These are phyloP conservation scores for Heterotis niloticus DNA, from an alignment of 2,113 vertebrate genomes.

Conservation along the genomic window DNA sequence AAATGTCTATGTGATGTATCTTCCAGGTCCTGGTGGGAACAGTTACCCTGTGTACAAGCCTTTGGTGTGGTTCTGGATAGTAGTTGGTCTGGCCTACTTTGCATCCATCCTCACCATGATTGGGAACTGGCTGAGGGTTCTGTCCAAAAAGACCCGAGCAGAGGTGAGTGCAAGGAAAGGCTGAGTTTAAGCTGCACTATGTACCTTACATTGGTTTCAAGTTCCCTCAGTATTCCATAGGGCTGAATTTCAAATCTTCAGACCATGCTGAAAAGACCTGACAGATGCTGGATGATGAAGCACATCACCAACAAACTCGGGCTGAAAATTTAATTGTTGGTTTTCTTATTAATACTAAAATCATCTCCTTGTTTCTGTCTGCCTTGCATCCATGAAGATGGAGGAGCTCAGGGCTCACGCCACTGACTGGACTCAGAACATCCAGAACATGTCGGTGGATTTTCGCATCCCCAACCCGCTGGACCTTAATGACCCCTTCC, in stretches of 20 bases:
- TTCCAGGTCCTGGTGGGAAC: conserved; percentile 47
- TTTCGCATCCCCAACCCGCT: conserved; percentile 74
- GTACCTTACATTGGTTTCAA: too few species aligned
- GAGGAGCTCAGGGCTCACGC: conserved; percentile 83
- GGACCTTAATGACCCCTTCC: conserved; percentile 69
- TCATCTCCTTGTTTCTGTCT: background rate
- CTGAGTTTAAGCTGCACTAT: too few species aligned
- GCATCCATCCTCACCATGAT: conserved; percentile 89
- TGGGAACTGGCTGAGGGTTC: conserved; percentile 79
- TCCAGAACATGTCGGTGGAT: conserved; percentile 76
- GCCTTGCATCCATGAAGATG: conserved; percentile 65
- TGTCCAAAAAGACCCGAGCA: conserved; percentile 79
- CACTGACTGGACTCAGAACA: conserved; percentile 81
- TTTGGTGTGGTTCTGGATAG: conserved; percentile 85
- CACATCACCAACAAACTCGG: background rate
- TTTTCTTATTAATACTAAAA: background rate
- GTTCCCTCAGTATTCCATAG: too few species aligned
- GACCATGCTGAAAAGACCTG: background rate
- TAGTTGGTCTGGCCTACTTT: conserved; percentile 87
- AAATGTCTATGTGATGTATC: too few species aligned
- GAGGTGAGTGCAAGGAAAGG: conserved; percentile 71
- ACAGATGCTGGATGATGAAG: background rate
- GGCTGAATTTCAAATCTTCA: background rate
- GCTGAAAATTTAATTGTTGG: too few species aligned
- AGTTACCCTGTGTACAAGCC: conserved; percentile 70